Conservation (phyloP, 2,113 vertebrate species). For the Alligator sinensis region DNA sequence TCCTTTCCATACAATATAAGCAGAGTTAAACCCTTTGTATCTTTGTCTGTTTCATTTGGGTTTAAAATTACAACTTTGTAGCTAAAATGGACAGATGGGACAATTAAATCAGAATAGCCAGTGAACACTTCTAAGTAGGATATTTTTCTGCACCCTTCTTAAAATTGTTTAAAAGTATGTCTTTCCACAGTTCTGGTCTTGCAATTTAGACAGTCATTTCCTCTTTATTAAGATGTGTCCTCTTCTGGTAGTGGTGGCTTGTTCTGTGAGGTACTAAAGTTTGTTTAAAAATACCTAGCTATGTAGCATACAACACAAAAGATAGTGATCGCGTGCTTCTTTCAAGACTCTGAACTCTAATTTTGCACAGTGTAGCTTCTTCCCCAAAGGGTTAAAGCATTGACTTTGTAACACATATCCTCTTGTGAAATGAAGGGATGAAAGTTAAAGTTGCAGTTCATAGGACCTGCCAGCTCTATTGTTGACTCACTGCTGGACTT, state of each 20-base stretch:
- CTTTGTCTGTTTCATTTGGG: too few species aligned
- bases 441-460: background rate
- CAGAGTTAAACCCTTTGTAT: too few species aligned
- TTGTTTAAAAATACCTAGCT: background rate
- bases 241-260: background rate
- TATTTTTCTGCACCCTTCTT: too few species aligned
- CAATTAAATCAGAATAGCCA: too few species aligned
- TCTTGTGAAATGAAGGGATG: background rate
- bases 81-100: too few species aligned
- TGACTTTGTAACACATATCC: too few species aligned
- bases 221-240: background rate
- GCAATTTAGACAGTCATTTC: background rate
- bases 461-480: too few species aligned
- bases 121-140: too few species aligned
- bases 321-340: background rate
- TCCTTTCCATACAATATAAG: too few species aligned
- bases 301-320: background rate
- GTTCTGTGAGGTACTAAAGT: background rate
- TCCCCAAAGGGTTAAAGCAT: background rate
- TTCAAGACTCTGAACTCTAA: background rate
- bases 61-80: too few species aligned
- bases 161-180: too few species aligned
- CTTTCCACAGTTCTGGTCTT: background rate
- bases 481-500: too few species aligned
- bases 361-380: background rate